Evolutionary conservation across 1,140 invertebrate species (phyloP).

Genomic region (Lucilia sericata): DNA sequence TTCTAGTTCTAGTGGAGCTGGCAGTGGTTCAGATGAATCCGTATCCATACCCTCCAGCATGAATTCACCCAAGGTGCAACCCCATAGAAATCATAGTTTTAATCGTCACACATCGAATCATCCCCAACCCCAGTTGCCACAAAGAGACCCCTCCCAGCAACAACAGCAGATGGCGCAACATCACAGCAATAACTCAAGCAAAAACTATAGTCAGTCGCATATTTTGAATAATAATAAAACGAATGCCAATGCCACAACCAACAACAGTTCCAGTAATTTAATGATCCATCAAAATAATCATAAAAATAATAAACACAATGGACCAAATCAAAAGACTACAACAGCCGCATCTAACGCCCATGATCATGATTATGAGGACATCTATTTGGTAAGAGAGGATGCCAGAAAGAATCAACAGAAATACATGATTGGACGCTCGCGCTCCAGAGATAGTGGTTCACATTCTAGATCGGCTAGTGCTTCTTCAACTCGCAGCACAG

Average conservation of each 20-base stretch:
- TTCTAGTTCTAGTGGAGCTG: conserved; percentile 73
- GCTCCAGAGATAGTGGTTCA: conserved; percentile 76
- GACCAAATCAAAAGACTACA: not conserved
- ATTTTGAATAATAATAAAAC: conserved; percentile 46
- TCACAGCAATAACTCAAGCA: conserved; percentile 44
- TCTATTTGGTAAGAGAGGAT: conserved; percentile 76
- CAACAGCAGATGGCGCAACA: not conserved
- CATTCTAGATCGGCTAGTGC: conserved; percentile 76
- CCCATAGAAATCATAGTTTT: conserved; percentile 56
- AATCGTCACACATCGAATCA: conserved; percentile 48
- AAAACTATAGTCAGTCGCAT: conserved; percentile 37
- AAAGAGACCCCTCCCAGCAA: not conserved
- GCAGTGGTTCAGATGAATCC: conserved; percentile 73
- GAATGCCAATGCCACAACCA: conserved; percentile 17
- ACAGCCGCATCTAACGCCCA: conserved; percentile 13
- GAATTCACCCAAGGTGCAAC: conserved; percentile 60
- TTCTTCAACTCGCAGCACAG: conserved; percentile 69
- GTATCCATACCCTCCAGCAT: conserved; percentile 70
- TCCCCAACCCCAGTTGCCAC: conserved; percentile 34
- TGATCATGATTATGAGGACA: conserved; percentile 82
- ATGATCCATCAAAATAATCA: conserved; percentile 25
- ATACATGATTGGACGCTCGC: conserved; percentile 65
- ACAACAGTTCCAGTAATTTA: conserved; percentile 32
- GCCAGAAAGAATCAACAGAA: conserved; percentile 64
- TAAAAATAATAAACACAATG: conserved; percentile 35